Evolutionary conservation across 2,113 vertebrate genomes (phyloP).

Genomic region (Rhizomys pruinosus): DNA sequence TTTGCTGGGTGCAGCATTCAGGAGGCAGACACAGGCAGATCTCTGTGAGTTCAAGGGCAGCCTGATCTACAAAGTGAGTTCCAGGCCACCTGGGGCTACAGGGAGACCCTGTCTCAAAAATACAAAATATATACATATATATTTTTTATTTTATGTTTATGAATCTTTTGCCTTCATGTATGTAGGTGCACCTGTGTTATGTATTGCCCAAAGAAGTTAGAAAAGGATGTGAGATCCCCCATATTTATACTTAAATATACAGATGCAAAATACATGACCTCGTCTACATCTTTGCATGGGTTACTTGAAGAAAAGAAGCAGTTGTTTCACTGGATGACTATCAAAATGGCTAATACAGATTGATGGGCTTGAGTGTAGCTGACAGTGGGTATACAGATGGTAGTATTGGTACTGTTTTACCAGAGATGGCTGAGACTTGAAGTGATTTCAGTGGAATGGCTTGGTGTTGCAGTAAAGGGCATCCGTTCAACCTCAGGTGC

Average conservation of each 20-base stretch:
- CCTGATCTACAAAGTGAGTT: too few species aligned
- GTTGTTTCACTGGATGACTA: constrained; percentile 71
- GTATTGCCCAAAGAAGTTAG: too few species aligned
- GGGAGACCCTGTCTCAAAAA: too few species aligned
- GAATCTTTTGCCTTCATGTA: too few species aligned
- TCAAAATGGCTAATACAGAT: constrained; percentile 81
- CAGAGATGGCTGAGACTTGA: constrained; percentile 77
- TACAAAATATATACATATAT: too few species aligned
- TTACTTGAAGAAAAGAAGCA: constrained; percentile 74
- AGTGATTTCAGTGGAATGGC: constrained; percentile 79
- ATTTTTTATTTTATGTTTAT: too few species aligned
- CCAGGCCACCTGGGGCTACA: too few species aligned
- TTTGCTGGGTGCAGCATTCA: too few species aligned
- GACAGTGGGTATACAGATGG: constrained; percentile 77
- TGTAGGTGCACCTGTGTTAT: too few species aligned
- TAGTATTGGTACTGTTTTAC: constrained; percentile 68
- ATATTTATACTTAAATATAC: constrained; percentile 20
- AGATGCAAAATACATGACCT: constrained; percentile 56
- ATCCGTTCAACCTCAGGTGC: constrained; percentile 89
- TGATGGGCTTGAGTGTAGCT: constrained; percentile 74
- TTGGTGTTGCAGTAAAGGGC: constrained; percentile 83
- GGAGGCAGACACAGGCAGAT: too few species aligned
- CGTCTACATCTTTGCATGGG: constrained; percentile 59
- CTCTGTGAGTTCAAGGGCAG: too few species aligned
- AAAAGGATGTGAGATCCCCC: too few species aligned